Evolutionary conservation across 1,140 invertebrate species (phyloP).

Genomic region (Kradibia gibbosae): DNA sequence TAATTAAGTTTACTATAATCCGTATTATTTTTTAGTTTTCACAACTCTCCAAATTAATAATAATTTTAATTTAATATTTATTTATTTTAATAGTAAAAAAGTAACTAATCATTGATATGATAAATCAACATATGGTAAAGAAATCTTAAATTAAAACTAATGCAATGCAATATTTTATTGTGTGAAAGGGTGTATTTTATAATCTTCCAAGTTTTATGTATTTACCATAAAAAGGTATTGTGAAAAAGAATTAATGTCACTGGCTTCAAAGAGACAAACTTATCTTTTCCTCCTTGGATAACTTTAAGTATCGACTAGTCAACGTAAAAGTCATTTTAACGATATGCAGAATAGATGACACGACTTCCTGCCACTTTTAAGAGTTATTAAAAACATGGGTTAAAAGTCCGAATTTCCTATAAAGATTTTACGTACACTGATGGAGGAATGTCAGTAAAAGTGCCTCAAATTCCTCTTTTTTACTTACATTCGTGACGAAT

Average conservation of each 20-base stretch:
- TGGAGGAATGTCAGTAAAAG: neutral
- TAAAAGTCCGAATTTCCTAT: neutral
- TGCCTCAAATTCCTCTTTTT: neutral
- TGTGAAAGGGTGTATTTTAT: neutral
- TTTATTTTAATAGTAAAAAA: neutral
- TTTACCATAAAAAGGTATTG: neutral
- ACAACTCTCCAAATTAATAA: neutral
- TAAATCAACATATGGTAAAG: neutral
- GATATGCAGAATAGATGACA: neutral
- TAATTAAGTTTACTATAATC: neutral
- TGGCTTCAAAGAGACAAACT: neutral
- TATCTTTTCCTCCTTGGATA: neutral
- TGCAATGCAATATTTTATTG: neutral
- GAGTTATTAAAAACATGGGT: slow-evolving; percentile 2
- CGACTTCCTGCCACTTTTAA: neutral
- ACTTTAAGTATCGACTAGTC: neutral
- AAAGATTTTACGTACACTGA: neutral
- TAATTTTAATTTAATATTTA: neutral
- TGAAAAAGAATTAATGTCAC: slow-evolving; percentile 19
- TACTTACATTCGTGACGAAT: slow-evolving; percentile 29
- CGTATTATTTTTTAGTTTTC: neutral
- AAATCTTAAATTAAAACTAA: neutral
- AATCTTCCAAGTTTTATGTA: neutral
- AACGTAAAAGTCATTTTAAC: slow-evolving; percentile 16
- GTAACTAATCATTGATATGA: neutral